These are phyloP conservation scores for Lasioglossum calceatum DNA, from an alignment of 2,888 invertebrate species.

Conservation along the genomic window DNA sequence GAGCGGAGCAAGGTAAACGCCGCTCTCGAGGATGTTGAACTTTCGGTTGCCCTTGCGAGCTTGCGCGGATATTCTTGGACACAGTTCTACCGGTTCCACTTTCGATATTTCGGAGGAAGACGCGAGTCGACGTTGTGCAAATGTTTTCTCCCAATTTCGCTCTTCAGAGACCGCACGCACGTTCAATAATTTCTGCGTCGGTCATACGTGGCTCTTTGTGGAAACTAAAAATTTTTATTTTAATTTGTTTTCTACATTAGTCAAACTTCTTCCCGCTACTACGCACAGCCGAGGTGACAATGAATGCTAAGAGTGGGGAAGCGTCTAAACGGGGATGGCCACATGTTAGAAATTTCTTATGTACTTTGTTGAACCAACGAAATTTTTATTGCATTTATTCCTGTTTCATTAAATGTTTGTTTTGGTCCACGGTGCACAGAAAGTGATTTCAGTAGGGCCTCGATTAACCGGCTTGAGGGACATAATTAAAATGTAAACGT, in stretches of 20 bases:
- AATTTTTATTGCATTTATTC: not conserved
- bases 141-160: not conserved
- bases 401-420: too few relatives aligned
- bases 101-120: constrained; percentile 1
- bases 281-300: too few relatives aligned
- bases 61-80: constrained; percentile 49
- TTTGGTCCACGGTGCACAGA: too few relatives aligned
- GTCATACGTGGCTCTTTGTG: not conserved
- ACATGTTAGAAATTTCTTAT: too few relatives aligned
- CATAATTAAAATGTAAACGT: too few relatives aligned
- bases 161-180: not conserved
- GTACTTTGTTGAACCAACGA: not conserved
- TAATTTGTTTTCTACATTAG: too few relatives aligned
- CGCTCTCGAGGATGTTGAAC: constrained; percentile 49
- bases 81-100: constrained; percentile 17
- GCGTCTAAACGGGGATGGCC: too few relatives aligned
- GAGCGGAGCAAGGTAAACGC: constrained; percentile 6
- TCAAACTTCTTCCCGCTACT: too few relatives aligned
- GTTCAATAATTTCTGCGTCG: not conserved
- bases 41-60: constrained; percentile 46
- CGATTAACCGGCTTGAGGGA: too few relatives aligned
- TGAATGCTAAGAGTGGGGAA: too few relatives aligned
- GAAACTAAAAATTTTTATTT: not conserved
- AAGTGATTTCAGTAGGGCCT: too few relatives aligned
- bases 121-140: not conserved